Percentiles rank a stretch among this genome's conserved stretches.
These are phyloP conservation scores for Pachycephus smyrnensis DNA, from an alignment of 2,888 invertebrate species.

Conservation along the genomic window DNA sequence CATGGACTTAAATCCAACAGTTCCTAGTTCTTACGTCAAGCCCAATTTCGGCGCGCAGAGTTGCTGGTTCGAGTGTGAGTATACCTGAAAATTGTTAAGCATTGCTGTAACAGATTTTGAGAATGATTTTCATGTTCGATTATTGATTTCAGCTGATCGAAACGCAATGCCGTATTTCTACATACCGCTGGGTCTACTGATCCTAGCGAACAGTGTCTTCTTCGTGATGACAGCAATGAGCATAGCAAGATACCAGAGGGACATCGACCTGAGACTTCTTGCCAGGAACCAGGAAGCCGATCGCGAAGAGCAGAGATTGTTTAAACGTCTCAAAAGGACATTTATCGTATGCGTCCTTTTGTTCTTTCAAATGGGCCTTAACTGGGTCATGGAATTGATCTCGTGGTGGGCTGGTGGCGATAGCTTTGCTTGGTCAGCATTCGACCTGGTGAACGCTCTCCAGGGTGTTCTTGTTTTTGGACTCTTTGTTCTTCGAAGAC, in stretches of 20 bases:
- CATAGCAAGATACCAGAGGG: slow-evolving; percentile 67
- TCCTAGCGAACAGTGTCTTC: slow-evolving; percentile 70
- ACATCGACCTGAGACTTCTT: slow-evolving; percentile 68
- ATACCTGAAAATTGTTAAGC: background rate
- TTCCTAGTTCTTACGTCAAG: slow-evolving; percentile 72
- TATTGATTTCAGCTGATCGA: slow-evolving; percentile 68
- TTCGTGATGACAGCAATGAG: slow-evolving; percentile 71
- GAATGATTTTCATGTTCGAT: slow-evolving; percentile 11
- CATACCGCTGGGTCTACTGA: slow-evolving; percentile 72
- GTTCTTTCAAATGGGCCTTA: slow-evolving; percentile 76
- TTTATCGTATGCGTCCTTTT: slow-evolving; percentile 73
- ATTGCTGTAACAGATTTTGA: background rate
- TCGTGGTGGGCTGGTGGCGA: slow-evolving; percentile 74
- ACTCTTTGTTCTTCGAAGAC: slow-evolving; percentile 71
- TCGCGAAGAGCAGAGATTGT: slow-evolving; percentile 50
- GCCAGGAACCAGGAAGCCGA: slow-evolving; percentile 58
- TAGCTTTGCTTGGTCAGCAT: slow-evolving; percentile 71
- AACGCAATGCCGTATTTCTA: slow-evolving; percentile 75
- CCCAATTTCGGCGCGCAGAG: slow-evolving; percentile 72
- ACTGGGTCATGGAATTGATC: slow-evolving; percentile 79
- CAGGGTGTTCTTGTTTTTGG: slow-evolving; percentile 78
- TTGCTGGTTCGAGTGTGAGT: slow-evolving; percentile 76
- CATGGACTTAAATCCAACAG: slow-evolving; percentile 73
- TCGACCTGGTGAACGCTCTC: slow-evolving; percentile 77
- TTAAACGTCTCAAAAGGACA: slow-evolving; percentile 60